Evolutionary conservation across 2,113 vertebrate genomes (phyloP), one percentile per base, ranked within the genome.

Genomic region (Ancistrus triradiatus): DNA sequence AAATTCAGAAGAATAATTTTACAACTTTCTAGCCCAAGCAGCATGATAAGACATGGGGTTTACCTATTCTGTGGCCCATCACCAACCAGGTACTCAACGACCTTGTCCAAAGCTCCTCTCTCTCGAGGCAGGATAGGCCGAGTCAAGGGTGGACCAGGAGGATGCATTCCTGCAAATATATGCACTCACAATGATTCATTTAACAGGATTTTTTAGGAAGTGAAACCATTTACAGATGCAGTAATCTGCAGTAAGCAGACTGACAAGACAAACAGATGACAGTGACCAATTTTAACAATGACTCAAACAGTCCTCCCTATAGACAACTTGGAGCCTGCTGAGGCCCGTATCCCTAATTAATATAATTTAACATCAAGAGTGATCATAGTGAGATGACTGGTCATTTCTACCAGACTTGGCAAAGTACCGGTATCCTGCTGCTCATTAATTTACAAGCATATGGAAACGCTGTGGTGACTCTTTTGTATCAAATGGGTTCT

Each of bases 361-460:
- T 91, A 94, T 80, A 84, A 89, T 89, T 85, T 90, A 94, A 91
- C 90, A 95, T 94, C 89, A 93, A 93, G 90, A 90, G 88, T 84
- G 90, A 97, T 95, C 90, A 97, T 91, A 90, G 82, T 80, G 87
- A 86, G 87, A 92, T 91, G 89, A 92, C 89, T 90, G 91, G 92
- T 92, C 92, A 95, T 95, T 95, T 93, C 90, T 87, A 88, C 69
- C 89, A 88, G 88, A 82, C 86, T 91, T 97, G 95, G 95, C 95
- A 97, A 91, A 91, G 88, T 87, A 89, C 91, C 87, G 88, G 88
- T 79, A 90, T 92, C 96, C 93, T 94, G 94, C 94, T 95, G 94
- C 78, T 92, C 95, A 95, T 95, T 95, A 91, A 97, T 98, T 95
- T 94, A 88, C 87, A 90, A 92, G 89, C 95, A 98, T 97, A 98